Evolutionary conservation across 2,797 vertebrate genomes (phyloP).

Genomic region (Melanotaenia trifasciata): DNA sequence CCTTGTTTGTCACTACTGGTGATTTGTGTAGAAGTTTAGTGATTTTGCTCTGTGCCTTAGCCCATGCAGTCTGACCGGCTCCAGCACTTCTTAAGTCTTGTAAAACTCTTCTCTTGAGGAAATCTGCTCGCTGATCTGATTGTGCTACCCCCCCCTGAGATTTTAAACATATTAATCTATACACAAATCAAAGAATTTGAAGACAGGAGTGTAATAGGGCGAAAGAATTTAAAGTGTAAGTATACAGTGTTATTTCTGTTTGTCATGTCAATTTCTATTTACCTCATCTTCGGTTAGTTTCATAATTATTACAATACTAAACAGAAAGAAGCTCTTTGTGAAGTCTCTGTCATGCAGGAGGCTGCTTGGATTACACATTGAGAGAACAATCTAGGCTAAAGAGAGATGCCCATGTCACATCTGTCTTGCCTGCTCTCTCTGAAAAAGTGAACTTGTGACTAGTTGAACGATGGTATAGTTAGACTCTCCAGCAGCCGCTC

Average conservation of each 20-base stretch:
- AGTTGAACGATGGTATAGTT: constrained; percentile 11
- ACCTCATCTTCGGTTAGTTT: constrained; percentile 9
- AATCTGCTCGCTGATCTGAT: constrained; percentile 31
- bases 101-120: constrained; percentile 21
- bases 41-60: constrained; percentile 68
- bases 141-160: constrained; percentile 22
- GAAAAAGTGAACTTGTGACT: constrained; percentile 1
- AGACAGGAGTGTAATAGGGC: background rate
- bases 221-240: background rate
- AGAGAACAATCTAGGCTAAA: constrained; percentile 20
- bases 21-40: constrained; percentile 54
- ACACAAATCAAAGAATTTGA: constrained; percentile 29
- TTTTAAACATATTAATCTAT: constrained; percentile 35
- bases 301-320: background rate
- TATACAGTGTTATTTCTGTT: constrained; percentile 12
- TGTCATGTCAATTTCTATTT: constrained; percentile 14
- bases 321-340: background rate
- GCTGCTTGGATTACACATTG: constrained; percentile 1
- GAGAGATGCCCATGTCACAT: constrained; percentile 20
- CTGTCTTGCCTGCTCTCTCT: constrained; percentile 15
- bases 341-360: constrained; percentile 22
- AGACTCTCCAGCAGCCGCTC: constrained; percentile 8
- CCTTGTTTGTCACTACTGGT: constrained; percentile 34
- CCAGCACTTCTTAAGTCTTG: constrained; percentile 24
- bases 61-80: constrained; percentile 49